These are phyloP conservation scores for Pristiophorus japonicus DNA, from an alignment of 2,113 vertebrate genomes.

Conservation along the genomic window DNA sequence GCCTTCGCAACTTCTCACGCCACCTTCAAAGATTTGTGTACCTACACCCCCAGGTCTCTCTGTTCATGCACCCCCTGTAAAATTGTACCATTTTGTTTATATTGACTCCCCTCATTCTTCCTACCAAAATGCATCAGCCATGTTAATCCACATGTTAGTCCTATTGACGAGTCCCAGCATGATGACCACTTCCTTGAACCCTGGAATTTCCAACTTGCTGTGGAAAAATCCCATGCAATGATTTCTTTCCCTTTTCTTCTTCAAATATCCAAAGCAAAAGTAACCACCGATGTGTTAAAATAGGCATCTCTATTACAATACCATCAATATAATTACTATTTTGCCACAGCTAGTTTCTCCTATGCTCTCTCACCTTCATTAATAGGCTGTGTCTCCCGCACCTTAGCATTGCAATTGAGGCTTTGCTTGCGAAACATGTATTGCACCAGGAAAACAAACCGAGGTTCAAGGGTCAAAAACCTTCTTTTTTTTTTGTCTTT, in stretches of 20 bases:
- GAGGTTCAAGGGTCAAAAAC: background rate
- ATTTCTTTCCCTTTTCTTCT: background rate
- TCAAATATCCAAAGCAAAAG: background rate
- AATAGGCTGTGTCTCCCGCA: background rate
- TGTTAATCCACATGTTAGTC: background rate
- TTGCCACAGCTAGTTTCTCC: background rate
- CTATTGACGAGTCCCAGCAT: background rate
- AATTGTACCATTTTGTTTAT: background rate
- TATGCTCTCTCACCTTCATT: background rate
- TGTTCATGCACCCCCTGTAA: too few relatives aligned
- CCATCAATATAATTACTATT: background rate
- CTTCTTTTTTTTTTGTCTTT: background rate
- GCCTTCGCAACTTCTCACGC: background rate
- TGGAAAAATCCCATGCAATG: background rate
- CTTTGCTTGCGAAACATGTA: background rate
- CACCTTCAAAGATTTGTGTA: background rate
- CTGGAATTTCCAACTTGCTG: background rate
- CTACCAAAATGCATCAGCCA: background rate
- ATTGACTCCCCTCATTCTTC: background rate
- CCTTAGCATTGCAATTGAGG: background rate
- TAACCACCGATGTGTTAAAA: background rate
- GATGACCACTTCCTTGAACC: background rate
- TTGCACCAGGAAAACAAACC: background rate
- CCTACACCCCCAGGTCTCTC: background rate
- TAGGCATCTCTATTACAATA: background rate